Percentiles rank a stretch among this genome's conserved stretches.
These are phyloP conservation scores for Helicolenus hilgendorfi DNA, from an alignment of 2,797 vertebrate genomes.

Conservation along the genomic window DNA sequence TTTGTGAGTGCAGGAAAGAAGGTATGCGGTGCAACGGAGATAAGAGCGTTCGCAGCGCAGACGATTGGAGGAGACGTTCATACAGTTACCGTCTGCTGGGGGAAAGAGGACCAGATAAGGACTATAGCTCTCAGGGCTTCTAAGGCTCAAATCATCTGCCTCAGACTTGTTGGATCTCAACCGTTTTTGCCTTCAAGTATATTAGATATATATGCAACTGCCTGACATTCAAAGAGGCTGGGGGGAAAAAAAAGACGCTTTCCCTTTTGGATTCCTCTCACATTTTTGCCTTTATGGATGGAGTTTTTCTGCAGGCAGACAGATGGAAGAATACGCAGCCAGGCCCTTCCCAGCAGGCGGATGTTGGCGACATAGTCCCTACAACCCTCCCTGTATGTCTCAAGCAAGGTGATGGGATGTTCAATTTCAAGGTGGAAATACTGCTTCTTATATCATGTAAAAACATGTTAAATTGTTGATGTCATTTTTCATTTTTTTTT, in stretches of 20 bases:
- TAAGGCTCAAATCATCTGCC: conserved; percentile 72
- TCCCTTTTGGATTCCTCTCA: conserved; percentile 47
- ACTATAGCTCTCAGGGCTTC: conserved; percentile 70
- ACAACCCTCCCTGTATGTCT: conserved; percentile 40
- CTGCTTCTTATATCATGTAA: not conserved
- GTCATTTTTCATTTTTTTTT: not conserved
- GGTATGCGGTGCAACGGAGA: conserved; percentile 63
- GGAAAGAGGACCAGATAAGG: conserved; percentile 77
- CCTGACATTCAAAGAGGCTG: conserved; percentile 58
- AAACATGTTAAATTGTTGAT: not conserved
- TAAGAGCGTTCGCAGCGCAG: conserved; percentile 68
- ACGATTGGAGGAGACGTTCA: conserved; percentile 61
- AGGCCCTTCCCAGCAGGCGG: conserved; percentile 71
- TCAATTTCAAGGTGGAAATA: not conserved
- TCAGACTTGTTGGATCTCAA: conserved; percentile 64
- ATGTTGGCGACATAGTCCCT: conserved; percentile 36
- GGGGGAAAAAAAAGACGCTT: not conserved
- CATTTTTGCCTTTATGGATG: conserved; percentile 63
- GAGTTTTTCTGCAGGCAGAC: conserved; percentile 67
- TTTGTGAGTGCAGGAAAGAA: conserved; percentile 52
- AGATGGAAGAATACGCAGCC: conserved; percentile 76
- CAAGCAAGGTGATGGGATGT: conserved; percentile 26
- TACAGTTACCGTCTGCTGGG: conserved; percentile 56
- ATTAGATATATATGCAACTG: conserved; percentile 71
- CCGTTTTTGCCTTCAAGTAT: conserved; percentile 71